Percentiles rank a stretch among this genome's conserved stretches.
Evolutionary conservation across 92 coral and sea anemone species (phyloP).

Genomic region (Galaxea fascicularis): DNA sequence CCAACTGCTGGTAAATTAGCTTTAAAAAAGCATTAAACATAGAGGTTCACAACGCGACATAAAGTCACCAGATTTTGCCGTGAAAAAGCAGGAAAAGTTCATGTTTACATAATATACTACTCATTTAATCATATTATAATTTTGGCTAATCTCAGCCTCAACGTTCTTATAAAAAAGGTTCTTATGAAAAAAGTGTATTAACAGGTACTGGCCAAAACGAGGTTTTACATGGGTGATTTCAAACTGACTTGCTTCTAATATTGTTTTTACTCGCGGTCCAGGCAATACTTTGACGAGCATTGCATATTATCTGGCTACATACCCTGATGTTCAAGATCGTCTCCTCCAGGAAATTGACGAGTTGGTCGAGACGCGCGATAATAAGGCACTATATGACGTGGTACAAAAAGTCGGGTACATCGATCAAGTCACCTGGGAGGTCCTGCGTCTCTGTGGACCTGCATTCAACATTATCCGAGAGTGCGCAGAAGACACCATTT

Average conservation of each 20-base stretch:
- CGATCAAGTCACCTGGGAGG: conserved; percentile 72
- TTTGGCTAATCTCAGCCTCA: too few species aligned
- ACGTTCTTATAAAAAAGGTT: too few species aligned
- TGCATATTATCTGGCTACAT: conserved; percentile 62
- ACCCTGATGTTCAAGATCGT: conserved; percentile 73
- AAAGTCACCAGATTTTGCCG: too few species aligned
- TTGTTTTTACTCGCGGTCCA: neutral
- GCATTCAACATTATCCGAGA: conserved; percentile 50
- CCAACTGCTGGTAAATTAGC: too few species aligned
- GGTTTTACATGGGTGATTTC: neutral
- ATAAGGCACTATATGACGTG: conserved; percentile 57
- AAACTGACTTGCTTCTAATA: neutral
- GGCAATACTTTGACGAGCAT: conserved; percentile 59
- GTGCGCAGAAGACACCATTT: conserved; percentile 59
- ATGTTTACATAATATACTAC: too few species aligned
- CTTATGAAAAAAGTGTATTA: too few species aligned
- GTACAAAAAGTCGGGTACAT: conserved; percentile 55
- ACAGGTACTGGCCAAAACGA: neutral
- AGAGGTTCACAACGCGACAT: too few species aligned
- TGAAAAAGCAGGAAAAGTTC: too few species aligned
- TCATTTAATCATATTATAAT: too few species aligned
- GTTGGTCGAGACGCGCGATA: conserved; percentile 40
- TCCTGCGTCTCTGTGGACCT: conserved; percentile 67
- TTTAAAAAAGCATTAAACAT: too few species aligned
- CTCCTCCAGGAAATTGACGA: conserved; percentile 61